Conservation (phyloP, 2,113 vertebrate genomes). For the Acinonyx jubatus region DNA sequence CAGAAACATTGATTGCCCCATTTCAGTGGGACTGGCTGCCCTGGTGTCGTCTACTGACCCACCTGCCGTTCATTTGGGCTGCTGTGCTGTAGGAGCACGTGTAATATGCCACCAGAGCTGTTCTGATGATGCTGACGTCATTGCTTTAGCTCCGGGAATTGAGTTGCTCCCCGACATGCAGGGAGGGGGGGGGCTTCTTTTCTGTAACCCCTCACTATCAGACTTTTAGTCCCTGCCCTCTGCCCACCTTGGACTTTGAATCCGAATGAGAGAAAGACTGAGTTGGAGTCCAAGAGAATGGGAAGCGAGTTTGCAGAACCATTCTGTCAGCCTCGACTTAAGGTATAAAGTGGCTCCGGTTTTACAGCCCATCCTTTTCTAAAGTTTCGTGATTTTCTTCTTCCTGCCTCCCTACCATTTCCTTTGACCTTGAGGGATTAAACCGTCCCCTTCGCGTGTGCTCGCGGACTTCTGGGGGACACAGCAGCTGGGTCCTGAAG, state of each 20-base stretch:
- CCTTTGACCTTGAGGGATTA: not conserved
- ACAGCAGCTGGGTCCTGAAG: not conserved
- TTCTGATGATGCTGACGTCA: accelerated
- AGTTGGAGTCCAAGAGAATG: not conserved
- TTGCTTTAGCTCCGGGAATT: not conserved
- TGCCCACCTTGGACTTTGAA: not conserved
- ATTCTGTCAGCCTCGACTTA: not conserved
- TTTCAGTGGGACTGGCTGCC: not conserved
- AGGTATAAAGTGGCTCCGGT: not conserved
- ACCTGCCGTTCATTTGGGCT: not conserved
- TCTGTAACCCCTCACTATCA: not conserved
- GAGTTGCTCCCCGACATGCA: not conserved
- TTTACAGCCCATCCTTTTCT: not conserved
- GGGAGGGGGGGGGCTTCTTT: not conserved
- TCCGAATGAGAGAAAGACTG: not conserved
- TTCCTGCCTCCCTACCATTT: not conserved
- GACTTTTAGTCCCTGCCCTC: not conserved
- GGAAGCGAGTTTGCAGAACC: not conserved
- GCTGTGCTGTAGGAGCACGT: not conserved
- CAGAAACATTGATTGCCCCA: not conserved
- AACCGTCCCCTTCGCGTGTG: not conserved
- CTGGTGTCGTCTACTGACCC: not conserved
- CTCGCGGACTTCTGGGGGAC: not conserved
- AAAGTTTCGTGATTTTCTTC: not conserved
- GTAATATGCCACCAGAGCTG: not conserved